Percentiles rank a stretch among this genome's conserved stretches.
Evolutionary conservation across 2,113 vertebrate genomes (phyloP).

Genomic region (Carettochelys insculpta): DNA sequence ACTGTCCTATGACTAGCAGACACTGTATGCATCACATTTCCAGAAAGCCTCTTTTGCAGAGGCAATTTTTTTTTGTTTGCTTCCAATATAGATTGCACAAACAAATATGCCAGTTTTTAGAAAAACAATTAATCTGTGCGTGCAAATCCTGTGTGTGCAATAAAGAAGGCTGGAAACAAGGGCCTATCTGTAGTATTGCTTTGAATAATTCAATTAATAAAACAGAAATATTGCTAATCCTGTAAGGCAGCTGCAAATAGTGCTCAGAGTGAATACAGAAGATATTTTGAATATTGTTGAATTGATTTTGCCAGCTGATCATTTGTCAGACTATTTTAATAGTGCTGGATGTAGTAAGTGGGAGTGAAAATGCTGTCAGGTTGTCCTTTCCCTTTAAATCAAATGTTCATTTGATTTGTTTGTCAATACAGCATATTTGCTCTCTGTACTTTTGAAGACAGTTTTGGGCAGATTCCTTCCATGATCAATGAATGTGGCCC

Average conservation of each 20-base stretch:
- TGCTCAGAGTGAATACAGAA: not conserved
- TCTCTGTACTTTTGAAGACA: conserved; percentile 63
- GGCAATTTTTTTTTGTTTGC: not conserved
- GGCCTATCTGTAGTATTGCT: not conserved
- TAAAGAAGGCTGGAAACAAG: not conserved
- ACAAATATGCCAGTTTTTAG: not conserved
- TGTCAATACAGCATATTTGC: conserved; percentile 51
- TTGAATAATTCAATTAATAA: not conserved
- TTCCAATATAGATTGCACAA: not conserved
- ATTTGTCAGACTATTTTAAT: not conserved
- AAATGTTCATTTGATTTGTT: conserved; percentile 15
- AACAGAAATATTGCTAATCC: not conserved
- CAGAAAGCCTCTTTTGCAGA: not conserved
- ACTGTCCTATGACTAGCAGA: not conserved
- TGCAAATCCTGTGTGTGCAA: not conserved
- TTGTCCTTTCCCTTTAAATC: conserved; percentile 5
- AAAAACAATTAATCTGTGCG: not conserved
- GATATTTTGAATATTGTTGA: not conserved
- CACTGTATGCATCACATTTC: not conserved
- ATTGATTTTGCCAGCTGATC: not conserved
- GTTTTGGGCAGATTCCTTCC: conserved; percentile 72
- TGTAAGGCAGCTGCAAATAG: not conserved
- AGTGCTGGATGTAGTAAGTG: not conserved
- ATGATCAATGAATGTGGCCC: conserved; percentile 60
- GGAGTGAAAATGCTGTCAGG: not conserved